phyloP scores from a whole-genome alignment of 2,888 invertebrate genomes.

The Mesochorus sp. region DNA sequence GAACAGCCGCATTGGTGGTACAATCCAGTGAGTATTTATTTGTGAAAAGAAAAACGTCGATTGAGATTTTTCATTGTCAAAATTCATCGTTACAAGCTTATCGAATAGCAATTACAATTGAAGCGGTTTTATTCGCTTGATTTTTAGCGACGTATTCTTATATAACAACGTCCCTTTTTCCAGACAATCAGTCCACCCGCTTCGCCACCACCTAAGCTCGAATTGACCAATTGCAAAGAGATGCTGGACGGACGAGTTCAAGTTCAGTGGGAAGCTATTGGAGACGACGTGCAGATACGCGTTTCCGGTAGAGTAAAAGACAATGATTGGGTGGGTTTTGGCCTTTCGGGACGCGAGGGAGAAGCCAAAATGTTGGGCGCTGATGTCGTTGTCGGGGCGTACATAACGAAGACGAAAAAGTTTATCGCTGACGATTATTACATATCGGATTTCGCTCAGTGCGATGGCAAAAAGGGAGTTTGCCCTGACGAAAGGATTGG shows the following conservation, averaged over 20 bases:
- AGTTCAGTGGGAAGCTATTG: constrained; percentile 93
- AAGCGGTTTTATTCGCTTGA: background rate
- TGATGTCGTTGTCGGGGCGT: constrained; percentile 93
- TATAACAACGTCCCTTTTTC: constrained; percentile 77
- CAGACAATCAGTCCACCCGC: constrained; percentile 91
- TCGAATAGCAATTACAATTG: background rate
- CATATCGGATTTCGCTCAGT: constrained; percentile 91
- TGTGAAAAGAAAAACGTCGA: background rate
- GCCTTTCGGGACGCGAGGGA: constrained; percentile 90
- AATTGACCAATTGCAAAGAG: constrained; percentile 91
- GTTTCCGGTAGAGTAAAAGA: constrained; percentile 90
- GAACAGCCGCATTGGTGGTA: constrained; percentile 95
- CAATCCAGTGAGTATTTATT: constrained; percentile 90
- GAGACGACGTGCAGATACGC: constrained; percentile 89
- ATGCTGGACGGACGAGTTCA: constrained; percentile 92
- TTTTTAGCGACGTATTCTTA: background rate
- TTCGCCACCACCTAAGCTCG: constrained; percentile 78
- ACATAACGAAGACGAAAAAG: constrained; percentile 84
- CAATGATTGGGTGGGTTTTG: constrained; percentile 95
- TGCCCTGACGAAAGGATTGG: constrained; percentile 93
- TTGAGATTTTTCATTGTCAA: too few relatives aligned
- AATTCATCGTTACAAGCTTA: background rate
- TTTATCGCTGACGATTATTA: constrained; percentile 93
- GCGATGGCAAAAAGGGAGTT: constrained; percentile 91
- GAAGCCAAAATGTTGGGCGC: constrained; percentile 90